Base-by-base conservation (phyloP, 1,140 invertebrate genomes). In the Drosophila pectinifera region DNA sequence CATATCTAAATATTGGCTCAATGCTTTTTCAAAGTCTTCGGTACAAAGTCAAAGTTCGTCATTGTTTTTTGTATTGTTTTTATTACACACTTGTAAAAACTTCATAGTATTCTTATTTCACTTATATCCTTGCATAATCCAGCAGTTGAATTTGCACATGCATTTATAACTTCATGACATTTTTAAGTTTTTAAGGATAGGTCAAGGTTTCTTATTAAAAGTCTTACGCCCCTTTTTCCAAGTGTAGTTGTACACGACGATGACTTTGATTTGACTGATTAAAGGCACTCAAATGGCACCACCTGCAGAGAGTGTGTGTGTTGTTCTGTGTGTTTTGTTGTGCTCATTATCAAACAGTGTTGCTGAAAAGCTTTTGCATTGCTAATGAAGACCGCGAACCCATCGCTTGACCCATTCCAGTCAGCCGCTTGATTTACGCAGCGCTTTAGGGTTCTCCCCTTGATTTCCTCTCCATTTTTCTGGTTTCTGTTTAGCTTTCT, bases 381-480 rank as follows among this genome's bases (percentile, higher is more conserved):
- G 69, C 78, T 75, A 85, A 85, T 86, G 54, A 41, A 49, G 49
- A 38, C 20, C 24, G 49, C 51, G 36, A 73, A 78, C 57, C 75
- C 80, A 53, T 46, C 61, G 59, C 28, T 73, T 77, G 81, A 84
- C 59, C 70, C 65, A 46, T 53, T 77, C 58, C 26, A 51, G 41
- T 43, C 41, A 36, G 26, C 11, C 28, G 48, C 43, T 72, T 72
- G 18, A 51, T 62, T 73, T 34, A 31, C 38, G 20, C 39, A 18
- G 22, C 31, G 59, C 39, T n/a, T 51, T 28, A 14, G 34, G 11
- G 14, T 14, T 57, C 48, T 42, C 26, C n/a, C 16, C 36, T 48
- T 58, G 54, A 16, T 14, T 45, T 41, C 22, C 26, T 20, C 26
- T 70, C 13, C 34, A 14, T 74, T 54, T 64, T 26, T 8, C 34